phyloP scores from a whole-genome alignment of 2,888 invertebrate species.

The Aricia artaxerxes region DNA sequence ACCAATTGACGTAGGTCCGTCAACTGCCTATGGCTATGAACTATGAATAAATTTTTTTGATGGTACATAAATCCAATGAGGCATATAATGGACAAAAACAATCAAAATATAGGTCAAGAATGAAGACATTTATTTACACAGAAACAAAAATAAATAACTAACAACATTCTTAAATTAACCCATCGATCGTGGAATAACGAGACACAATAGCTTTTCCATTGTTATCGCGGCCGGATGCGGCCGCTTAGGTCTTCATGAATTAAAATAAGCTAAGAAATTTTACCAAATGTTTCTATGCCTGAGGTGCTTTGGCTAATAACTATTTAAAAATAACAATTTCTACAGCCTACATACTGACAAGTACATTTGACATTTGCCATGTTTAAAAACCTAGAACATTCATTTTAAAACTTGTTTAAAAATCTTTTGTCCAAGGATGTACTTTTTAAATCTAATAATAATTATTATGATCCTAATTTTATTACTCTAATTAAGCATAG shows the following conservation, averaged over 20 bases:
- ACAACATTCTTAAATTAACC: not conserved
- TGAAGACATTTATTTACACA: slow-evolving; percentile 18
- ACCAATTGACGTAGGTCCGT: no score
- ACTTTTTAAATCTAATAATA: not conserved
- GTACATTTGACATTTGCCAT: not conserved
- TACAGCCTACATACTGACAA: not conserved
- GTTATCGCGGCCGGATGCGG: no score
- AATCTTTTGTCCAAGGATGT: not conserved
- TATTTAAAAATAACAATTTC: not conserved
- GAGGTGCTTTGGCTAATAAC: slow-evolving; percentile 11
- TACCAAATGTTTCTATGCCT: not conserved
- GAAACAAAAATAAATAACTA: slow-evolving; percentile 1
- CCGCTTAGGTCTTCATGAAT: no score
- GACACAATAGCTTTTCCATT: no score
- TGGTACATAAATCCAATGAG: no score
- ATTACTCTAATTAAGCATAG: no score
- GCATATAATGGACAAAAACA: not conserved
- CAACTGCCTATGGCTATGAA: no score
- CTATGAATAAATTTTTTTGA: no score
- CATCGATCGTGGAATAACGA: no score
- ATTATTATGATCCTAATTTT: not conserved
- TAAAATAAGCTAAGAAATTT: not conserved
- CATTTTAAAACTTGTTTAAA: not conserved
- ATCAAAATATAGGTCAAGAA: not conserved
- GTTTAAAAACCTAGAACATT: not conserved